Base-by-base conservation (phyloP, 2,888 invertebrate genomes). In the Masnerella sp. region DNA sequence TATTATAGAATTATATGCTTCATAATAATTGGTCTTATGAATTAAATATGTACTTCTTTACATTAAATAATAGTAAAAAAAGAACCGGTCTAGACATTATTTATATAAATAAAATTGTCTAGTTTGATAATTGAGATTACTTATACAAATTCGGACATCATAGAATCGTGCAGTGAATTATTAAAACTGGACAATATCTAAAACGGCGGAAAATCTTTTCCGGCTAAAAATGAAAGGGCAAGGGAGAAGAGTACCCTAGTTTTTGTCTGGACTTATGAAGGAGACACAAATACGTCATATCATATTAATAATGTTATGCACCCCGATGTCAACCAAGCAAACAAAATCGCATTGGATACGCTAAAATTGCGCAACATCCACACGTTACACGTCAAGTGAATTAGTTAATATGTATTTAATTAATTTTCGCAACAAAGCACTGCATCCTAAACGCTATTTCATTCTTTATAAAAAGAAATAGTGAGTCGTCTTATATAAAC, bases 371-470 rank as follows among this genome's bases (percentile, higher is more conserved):
- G 65, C 67, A 59, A 43, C 18, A 74, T 79, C 79, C 76, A 78
- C n/a, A 79, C 77, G 76, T 64, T 76, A 38, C 51, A 65, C 78
- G 81, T 81, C 79, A 81, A 86, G 83, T 83, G 83, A 85, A 77
- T 82, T 80, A 78, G 70, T 81, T 87, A 87, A 86, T 87, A 84
- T 84, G 80, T 79, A 81, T 85, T 87, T 85, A 84, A 86, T 87
- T 84, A 85, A 84, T 86, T 83, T 67, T 40, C 51, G 12, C 17
- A 40, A 28, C 42, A 40, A 12, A 30, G 2, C 5, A n/a, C 22
- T 22, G n/a, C n/a, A n/a, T n/a, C n/a, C n/a, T n/a, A n/a, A n/a
- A n/a, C n/a, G n/a, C n/a, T n/a, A n/a, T n/a, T n/a, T n/a, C n/a
- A n/a, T n/a, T n/a, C n/a, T n/a, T n/a, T n/a, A n/a, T n/a, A n/a